Conservation (phyloP, 2,113 vertebrate genomes). For the Mustela nigripes region DNA sequence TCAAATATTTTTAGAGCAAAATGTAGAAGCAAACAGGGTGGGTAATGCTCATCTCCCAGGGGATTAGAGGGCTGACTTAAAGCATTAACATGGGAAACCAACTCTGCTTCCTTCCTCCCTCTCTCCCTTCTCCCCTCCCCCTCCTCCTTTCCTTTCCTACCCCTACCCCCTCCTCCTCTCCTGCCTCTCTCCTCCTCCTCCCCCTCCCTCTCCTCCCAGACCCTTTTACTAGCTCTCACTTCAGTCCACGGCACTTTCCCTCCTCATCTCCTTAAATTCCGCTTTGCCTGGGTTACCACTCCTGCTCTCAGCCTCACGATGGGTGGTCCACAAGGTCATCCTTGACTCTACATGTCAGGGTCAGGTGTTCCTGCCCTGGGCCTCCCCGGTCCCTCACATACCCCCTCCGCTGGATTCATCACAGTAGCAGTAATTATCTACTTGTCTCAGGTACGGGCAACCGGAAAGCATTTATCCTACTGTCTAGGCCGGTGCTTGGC, state of each 20-base stretch:
- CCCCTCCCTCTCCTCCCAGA: accelerated
- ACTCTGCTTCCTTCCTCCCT: too few species aligned
- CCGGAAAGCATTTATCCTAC: background rate
- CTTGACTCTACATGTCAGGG: background rate
- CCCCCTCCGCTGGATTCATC: background rate
- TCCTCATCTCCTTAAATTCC: background rate
- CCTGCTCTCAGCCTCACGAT: background rate
- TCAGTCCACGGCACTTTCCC: background rate
- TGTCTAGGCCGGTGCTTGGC: background rate
- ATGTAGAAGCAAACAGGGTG: background rate
- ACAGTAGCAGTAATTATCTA: accelerated
- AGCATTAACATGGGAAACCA: background rate
- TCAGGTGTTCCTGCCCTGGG: background rate
- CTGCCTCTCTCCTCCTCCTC: background rate
- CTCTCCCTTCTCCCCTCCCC: accelerated
- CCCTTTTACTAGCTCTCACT: background rate
- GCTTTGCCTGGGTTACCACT: background rate
- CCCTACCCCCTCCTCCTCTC: too few species aligned
- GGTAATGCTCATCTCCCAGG: background rate
- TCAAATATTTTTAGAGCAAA: background rate
- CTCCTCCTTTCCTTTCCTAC: background rate
- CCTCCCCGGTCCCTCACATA: accelerated
- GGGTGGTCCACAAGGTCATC: background rate
- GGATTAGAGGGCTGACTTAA: background rate
- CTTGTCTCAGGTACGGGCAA: background rate